A percentile compares a stretch with the other conserved stretches of the same genome.
Conservation (phyloP, 2,797 vertebrate genomes). For the Argyrosomus regius region DNA sequence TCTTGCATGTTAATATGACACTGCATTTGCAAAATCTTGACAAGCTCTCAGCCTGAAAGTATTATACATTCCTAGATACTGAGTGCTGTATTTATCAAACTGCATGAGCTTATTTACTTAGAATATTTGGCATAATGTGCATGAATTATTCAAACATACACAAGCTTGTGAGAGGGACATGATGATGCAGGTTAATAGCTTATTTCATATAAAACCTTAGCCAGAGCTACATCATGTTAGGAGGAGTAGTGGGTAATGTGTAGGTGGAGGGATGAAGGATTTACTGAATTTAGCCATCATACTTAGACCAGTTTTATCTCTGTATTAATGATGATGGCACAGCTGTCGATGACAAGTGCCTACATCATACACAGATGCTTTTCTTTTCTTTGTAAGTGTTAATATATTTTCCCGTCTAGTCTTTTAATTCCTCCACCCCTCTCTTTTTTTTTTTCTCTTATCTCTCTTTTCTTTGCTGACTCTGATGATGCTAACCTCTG, state of each 20-base stretch:
- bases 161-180: constrained; percentile 2
- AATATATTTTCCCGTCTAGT: not conserved
- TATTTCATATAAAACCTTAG: constrained; percentile 15
- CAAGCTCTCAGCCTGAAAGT: not conserved
- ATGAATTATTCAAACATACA: constrained; percentile 39
- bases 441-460: constrained; percentile 41
- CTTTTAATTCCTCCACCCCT: constrained; percentile 24
- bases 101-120: not conserved
- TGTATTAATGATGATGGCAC: not conserved
- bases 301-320: not conserved
- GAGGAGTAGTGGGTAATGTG: not conserved
- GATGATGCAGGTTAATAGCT: constrained; percentile 17
- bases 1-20: constrained; percentile 8
- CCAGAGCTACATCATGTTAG: constrained; percentile 5
- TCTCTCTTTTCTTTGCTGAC: constrained; percentile 60
- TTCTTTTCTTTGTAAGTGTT: constrained; percentile 31
- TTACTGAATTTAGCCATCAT: constrained; percentile 14
- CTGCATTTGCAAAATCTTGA: constrained; percentile 1
- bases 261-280: constrained; percentile 15
- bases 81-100: not conserved
- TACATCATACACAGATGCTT: constrained; percentile 1
- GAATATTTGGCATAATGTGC: constrained; percentile 14
- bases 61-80: not conserved
- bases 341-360: not conserved
- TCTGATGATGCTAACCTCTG: constrained; percentile 82